These are phyloP conservation scores for Tachystola acroxantha DNA, from an alignment of 2,888 invertebrate species.

Conservation along the genomic window DNA sequence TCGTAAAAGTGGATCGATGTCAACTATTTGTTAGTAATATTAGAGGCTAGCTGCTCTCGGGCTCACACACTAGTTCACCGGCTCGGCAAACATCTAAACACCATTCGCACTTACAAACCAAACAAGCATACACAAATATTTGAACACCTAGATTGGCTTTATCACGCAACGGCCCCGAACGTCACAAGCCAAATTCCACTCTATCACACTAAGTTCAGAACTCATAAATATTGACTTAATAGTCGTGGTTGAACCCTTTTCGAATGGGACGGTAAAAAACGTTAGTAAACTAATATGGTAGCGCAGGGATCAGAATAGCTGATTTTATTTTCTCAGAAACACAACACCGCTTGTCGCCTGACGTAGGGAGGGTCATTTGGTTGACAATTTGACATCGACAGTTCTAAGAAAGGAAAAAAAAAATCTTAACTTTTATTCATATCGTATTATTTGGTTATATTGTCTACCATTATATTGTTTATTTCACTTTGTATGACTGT, in stretches of 20 bases:
- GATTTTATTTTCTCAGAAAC: constrained; percentile 64
- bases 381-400: constrained; percentile 20
- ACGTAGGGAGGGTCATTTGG: constrained; percentile 14
- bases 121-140: constrained; percentile 73
- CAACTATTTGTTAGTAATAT: constrained; percentile 62
- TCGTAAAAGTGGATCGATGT: constrained; percentile 48
- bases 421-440: no score
- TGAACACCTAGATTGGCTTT: constrained; percentile 61
- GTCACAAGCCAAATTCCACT: constrained; percentile 42
- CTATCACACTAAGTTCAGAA: constrained; percentile 35
- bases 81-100: constrained; percentile 71
- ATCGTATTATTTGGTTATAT: no score
- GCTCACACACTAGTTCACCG: constrained; percentile 61
- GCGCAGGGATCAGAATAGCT: constrained; percentile 51
- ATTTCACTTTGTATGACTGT: no score
- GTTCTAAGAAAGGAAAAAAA: constrained; percentile 16
- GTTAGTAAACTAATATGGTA: constrained; percentile 65
- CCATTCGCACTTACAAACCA: constrained; percentile 76
- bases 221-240: constrained; percentile 25
- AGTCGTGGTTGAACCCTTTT: constrained; percentile 31
- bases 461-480: no score
- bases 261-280: constrained; percentile 34
- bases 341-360: constrained; percentile 16
- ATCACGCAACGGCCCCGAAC: constrained; percentile 41
- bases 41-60: constrained; percentile 44